Base-by-base conservation (phyloP, 2,797 vertebrate genomes). In the Pyrocephalus nanus region DNA sequence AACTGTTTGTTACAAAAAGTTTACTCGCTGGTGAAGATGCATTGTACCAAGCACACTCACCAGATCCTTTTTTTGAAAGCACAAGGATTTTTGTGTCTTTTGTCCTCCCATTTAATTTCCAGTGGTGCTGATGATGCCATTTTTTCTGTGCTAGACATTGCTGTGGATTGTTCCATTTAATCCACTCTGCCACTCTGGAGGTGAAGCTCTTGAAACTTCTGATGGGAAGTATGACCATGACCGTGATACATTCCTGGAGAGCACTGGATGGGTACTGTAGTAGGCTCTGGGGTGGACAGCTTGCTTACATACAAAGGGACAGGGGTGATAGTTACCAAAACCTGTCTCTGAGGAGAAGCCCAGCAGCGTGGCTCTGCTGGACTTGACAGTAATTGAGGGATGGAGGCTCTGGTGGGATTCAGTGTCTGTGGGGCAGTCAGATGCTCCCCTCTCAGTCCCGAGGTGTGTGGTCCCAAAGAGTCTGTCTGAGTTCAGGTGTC, bases 381-480 rank as follows among this genome's bases (percentile, higher is more conserved):
- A 25, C 43, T 57, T 2, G 3, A 42, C 40, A 9, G 36, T 8
- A 53, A 7, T 15, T 18, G 30, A 20, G 27, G 66, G 36, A 10
- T 22, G 50, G 27, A 17, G 16, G 19, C 15, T 45, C 30, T 20
- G 21, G 11, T 54, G 69, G 67, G 72, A 48, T 26, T 38, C 77
- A 27, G 34, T 0, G 1, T 38, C 71, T 51, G 14, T 40, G 55
- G 67, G 23, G 14, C 48, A 65, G 27, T 40, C 26, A 22, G 25
- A 32, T 0, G 2, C 32, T 74, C 19, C 58, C 15, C 25, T 47
- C 66, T 62, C 10, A 13, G 38, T 42, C 38, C 38, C 0, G 0
- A 67, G 25, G 5, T 26, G 20, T 4, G 1, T 9, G 5, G 36
- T 70, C 40, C 70, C 43, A 27, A 43, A 84, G 21, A 75, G 17